Percentiles rank a stretch among this genome's conserved stretches.
Conservation (phyloP, 2,113 vertebrate genomes). For the Fukomys damarensis region DNA sequence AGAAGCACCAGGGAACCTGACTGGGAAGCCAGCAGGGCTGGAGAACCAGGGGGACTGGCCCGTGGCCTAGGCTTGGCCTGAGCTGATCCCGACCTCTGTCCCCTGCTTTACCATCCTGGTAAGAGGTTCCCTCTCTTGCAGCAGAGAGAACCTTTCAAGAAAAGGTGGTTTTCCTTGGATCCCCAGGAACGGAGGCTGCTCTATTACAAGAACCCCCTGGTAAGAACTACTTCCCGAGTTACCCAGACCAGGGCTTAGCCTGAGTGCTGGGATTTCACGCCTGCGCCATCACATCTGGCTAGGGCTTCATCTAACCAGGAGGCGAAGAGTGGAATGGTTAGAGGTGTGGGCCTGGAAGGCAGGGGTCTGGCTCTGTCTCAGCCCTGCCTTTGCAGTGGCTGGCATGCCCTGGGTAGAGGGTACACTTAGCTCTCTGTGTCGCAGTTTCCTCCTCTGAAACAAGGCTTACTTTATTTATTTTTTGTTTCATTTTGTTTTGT, state of each 20-base stretch:
- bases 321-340: neutral
- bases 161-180: slow-evolving; percentile 95
- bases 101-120: neutral
- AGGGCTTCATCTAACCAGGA: neutral
- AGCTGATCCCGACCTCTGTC: neutral
- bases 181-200: slow-evolving; percentile 91
- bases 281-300: too few species aligned
- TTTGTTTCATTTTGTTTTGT: too few species aligned
- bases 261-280: neutral
- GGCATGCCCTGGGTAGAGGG: neutral
- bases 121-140: slow-evolving; percentile 81
- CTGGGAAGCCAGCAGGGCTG: neutral
- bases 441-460: slow-evolving; percentile 22
- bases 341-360: neutral
- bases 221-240: slow-evolving; percentile 80
- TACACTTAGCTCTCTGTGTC: neutral
- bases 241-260: neutral
- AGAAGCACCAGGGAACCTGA: accelerated
- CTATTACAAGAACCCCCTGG: slow-evolving; percentile 94
- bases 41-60: neutral
- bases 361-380: neutral
- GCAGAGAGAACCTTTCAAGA: slow-evolving; percentile 94
- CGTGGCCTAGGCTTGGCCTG: neutral
- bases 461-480: neutral
- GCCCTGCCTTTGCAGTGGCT: neutral